Conservation (phyloP, 2,797 vertebrate species). For the Atherinosoma microstoma region DNA sequence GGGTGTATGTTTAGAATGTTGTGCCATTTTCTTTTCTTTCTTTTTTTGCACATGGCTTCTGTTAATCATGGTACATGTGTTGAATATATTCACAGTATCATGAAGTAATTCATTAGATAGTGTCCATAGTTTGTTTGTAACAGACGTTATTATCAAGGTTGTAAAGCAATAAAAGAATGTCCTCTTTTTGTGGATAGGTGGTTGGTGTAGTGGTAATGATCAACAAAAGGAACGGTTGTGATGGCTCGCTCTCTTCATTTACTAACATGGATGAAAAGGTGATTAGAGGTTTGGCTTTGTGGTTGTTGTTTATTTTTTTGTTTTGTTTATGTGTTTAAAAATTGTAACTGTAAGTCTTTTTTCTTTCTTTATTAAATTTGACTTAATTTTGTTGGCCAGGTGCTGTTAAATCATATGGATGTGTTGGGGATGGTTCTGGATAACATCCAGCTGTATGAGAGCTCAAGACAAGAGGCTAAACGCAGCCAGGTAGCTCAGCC, state of each 20-base stretch:
- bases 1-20: background rate
- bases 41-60: background rate
- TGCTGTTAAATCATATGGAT: conserved; percentile 88
- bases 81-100: background rate
- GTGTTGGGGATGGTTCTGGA: conserved; percentile 90
- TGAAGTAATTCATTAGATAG: background rate
- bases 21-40: background rate
- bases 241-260: conserved; percentile 79
- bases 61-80: background rate
- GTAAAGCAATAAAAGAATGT: background rate
- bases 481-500: conserved; percentile 85
- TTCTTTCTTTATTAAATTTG: background rate
- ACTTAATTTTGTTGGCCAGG: conserved; percentile 67
- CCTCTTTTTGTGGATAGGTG: conserved; percentile 75
- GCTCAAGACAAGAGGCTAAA: conserved; percentile 88
- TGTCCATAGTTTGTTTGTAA: background rate
- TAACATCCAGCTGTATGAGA: conserved; percentile 90
- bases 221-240: conserved; percentile 86
- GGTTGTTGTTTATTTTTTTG: background rate
- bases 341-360: background rate
- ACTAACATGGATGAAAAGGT: conserved; percentile 91
- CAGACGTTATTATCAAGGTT: background rate
- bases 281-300: conserved; percentile 25
- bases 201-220: conserved; percentile 89
- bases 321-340: background rate